phyloP scores from a whole-genome alignment of 2,113 vertebrate species.

The Miniopterus natalensis region DNA sequence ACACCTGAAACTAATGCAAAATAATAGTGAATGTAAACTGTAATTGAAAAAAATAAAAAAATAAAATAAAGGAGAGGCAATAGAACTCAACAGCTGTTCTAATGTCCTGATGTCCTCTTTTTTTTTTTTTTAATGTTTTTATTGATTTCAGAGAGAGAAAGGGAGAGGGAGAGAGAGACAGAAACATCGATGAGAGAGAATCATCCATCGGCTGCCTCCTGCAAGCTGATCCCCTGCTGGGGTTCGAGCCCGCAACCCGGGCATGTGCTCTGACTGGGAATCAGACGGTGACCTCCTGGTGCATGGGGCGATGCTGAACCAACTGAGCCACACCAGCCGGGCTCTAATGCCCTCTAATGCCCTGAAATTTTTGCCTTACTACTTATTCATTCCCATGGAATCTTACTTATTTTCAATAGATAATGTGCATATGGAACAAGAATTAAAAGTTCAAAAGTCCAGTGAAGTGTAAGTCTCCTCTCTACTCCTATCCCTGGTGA shows the following conservation, averaged over 20 bases:
- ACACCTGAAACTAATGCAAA: background rate
- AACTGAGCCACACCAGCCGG: too few species aligned
- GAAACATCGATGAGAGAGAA: too few species aligned
- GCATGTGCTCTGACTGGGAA: too few species aligned
- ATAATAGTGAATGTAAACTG: background rate
- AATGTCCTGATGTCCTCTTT: background rate
- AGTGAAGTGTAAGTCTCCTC: background rate
- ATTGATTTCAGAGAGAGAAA: too few species aligned
- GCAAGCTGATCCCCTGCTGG: too few species aligned
- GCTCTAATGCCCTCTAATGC: background rate
- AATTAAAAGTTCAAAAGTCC: background rate
- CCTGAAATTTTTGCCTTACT: background rate
- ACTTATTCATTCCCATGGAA: background rate
- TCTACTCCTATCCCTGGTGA: background rate
- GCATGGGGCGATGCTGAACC: too few species aligned
- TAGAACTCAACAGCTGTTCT: background rate
- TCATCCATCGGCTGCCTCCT: too few species aligned
- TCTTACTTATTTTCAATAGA: conserved; percentile 18
- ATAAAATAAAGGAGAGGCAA: background rate
- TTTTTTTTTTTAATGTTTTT: too few species aligned
- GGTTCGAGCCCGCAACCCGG: too few species aligned
- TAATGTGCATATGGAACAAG: background rate
- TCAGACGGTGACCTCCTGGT: too few species aligned
- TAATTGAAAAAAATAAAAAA: background rate
- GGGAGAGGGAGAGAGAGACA: too few species aligned